Evolutionary conservation across 2,888 invertebrate genomes (phyloP).

Genomic region (Isotomurus palustris): DNA sequence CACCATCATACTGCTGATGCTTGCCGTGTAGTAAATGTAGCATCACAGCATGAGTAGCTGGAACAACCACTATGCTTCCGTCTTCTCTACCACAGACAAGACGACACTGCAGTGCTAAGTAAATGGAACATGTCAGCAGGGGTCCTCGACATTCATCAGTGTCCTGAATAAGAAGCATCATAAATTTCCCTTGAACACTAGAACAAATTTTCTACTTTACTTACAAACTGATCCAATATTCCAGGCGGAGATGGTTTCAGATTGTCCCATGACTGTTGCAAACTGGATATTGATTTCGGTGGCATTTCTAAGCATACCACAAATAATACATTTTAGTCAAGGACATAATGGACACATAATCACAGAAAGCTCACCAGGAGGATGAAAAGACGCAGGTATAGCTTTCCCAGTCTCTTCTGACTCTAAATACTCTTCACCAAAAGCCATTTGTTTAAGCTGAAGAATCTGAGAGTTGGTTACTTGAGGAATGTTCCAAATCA

Average conservation of each 20-base stretch:
- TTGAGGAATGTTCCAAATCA: constrained; percentile 85
- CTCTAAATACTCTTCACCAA: constrained; percentile 28
- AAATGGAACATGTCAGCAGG: constrained; percentile 88
- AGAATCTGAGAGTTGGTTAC: constrained; percentile 62
- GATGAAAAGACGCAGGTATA: constrained; percentile 19
- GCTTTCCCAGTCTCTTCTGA: constrained; percentile 16
- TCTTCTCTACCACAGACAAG: constrained; percentile 92
- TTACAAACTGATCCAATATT: constrained; percentile 79
- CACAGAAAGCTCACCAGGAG: constrained; percentile 37
- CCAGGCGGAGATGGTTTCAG: constrained; percentile 86
- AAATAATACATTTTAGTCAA: constrained; percentile 1
- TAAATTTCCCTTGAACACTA: too few relatives aligned
- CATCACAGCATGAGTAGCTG: constrained; percentile 92
- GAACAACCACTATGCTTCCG: constrained; percentile 91
- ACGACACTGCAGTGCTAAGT: constrained; percentile 85
- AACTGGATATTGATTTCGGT: constrained; percentile 73
- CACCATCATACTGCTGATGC: constrained; percentile 67
- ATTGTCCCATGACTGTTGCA: constrained; percentile 80
- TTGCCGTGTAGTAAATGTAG: constrained; percentile 82
- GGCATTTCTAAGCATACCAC: constrained; percentile 63
- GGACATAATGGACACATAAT: background rate
- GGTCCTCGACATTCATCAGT: constrained; percentile 52
- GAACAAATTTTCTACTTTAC: constrained; percentile 28
- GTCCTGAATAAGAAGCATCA: constrained; percentile 49
- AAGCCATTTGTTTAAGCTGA: constrained; percentile 57